Evolutionary conservation across 92 coral and sea anemone genomes (phyloP), one percentile per base, ranked within the genome.

Genomic region (Phymanthus crucifer): DNA sequence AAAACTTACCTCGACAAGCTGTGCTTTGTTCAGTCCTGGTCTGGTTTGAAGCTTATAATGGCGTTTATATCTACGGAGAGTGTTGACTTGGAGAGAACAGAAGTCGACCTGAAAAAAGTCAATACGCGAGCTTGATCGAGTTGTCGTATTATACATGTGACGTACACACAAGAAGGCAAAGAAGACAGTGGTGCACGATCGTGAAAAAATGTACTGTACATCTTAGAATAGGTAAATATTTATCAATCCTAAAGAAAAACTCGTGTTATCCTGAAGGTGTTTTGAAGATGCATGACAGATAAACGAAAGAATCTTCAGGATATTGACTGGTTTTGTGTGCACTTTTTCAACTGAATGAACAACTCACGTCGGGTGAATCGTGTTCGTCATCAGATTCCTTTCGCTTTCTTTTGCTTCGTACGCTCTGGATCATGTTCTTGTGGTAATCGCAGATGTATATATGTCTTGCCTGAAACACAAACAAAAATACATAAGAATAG

Each of bases 381-480:
- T 83, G 87, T 73, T 96, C 98, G 75, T 93, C 98, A 66, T 95
- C 99, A 19, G 99, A 96, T 67, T 96, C 98, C 80, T 96, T 96
- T 29, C 99, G 91, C 81, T 93, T 96, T 64, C 99, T 90, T 80
- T 96, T 96, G 85, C 97, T 96, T 79, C 99, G 90, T 48, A 91
- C 99, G 61, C 98, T 96, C 73, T 96, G 99, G 70, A 96, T 96
- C 99, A 96, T 91, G 77, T 89, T 93, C 80, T 96, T 96, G 91
- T 96, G 99, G 76, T 91, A 89, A 58, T 93, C 95, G 76, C 99
- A 96, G 72, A 96, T 96, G 76, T 96, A 96, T 64, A 91, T 93
- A 82, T 96, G 99, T 52, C 99, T 87, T 18, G 99, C 95, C 99
- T 95, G 45, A 66, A 76, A 75, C 66, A n/a, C 33, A 75, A 73